Conservation (phyloP, 2,113 vertebrate species). For the Rattus norvegicus region GRCr8 NC_086020.1:235444501-235445000, state of each 20-base stretch:
- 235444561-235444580: not conserved
- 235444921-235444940: not conserved
- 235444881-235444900: not conserved
- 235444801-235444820: not conserved
- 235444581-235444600: not conserved
- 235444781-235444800: not conserved
- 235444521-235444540: not conserved
- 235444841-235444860: no score
- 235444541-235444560: not conserved
- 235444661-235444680: not conserved
- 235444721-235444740: not conserved
- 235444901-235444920: not conserved
- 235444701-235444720: not conserved
- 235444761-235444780: not conserved
- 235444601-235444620: not conserved
- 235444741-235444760: not conserved
- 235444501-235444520: not conserved
- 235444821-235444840: no score
- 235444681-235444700: no score
- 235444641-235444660: not conserved
- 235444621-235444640: not conserved
- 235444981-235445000: not conserved
- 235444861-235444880: not conserved
- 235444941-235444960: not conserved
- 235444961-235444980: not conserved